Conservation (phyloP, 2,113 vertebrate species). For the Oophaga pumilio region DNA sequence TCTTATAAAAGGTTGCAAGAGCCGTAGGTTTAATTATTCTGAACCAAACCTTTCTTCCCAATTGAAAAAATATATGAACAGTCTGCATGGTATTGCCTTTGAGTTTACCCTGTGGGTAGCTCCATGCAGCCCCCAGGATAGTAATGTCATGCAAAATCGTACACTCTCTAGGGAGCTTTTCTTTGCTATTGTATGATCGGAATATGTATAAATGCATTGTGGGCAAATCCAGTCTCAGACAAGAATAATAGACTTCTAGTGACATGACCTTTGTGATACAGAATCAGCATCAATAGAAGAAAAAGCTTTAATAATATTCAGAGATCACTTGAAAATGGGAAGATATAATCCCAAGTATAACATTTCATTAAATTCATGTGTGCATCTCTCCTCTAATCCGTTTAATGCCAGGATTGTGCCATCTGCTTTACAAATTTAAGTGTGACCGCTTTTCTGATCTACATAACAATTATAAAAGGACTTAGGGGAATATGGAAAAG, state of each 20-base stretch:
- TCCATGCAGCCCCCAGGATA: neutral
- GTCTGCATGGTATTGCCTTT: neutral
- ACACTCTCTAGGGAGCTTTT: neutral
- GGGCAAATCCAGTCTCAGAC: conserved; percentile 13
- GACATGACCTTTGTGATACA: conserved; percentile 27
- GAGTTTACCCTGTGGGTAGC: conserved; percentile 26
- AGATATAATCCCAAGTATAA: conserved; percentile 33
- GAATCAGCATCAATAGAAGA: neutral
- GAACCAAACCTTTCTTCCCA: neutral
- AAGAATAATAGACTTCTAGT: conserved; percentile 27
- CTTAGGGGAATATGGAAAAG: conserved; percentile 2
- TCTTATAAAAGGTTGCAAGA: neutral
- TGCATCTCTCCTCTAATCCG: neutral
- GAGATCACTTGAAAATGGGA: neutral
- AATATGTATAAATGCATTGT: conserved; percentile 26
- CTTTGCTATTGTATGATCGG: conserved; percentile 10
- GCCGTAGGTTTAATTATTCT: conserved; percentile 5
- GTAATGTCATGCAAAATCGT: conserved; percentile 43
- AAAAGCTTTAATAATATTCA: conserved; percentile 1
- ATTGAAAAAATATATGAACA: neutral
- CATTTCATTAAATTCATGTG: conserved; percentile 32
- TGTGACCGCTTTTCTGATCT: conserved; percentile 37
- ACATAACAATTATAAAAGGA: conserved; percentile 29
- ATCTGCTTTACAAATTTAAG: conserved; percentile 47
- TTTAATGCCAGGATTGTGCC: conserved; percentile 34